Conservation (phyloP, 1,140 invertebrate species). For the Catajapyx aquilonaris region DNA sequence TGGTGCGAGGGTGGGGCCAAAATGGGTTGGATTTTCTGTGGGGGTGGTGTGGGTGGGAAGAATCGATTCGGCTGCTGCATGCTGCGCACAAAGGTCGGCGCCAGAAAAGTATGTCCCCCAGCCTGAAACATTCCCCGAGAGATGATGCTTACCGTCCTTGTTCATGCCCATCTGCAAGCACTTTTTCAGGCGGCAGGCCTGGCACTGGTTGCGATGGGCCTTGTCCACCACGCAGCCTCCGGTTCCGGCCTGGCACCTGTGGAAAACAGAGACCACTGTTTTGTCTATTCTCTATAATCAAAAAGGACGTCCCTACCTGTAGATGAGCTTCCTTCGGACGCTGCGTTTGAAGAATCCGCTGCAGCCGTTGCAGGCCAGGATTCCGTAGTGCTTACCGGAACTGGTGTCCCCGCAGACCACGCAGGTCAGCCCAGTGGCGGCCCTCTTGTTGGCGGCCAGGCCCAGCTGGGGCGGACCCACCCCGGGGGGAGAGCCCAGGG, state of each 20-base stretch:
- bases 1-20: too few relatives aligned
- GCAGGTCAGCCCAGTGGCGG: constrained; percentile 48
- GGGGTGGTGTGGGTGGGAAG: too few relatives aligned
- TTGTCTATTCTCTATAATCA: constrained; percentile 1
- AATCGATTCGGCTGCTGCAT: too few relatives aligned
- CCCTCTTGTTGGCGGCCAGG: constrained; percentile 9
- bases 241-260: constrained; percentile 91
- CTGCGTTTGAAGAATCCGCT: constrained; percentile 97
- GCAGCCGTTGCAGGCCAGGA: constrained; percentile 97
- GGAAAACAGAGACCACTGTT: constrained; percentile 12
- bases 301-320: too few relatives aligned
- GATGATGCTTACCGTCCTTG: constrained; percentile 91
- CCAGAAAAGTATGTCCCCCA: too few relatives aligned
- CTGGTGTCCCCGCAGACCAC: constrained; percentile 93
- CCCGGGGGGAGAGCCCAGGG: neutral
- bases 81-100: too few relatives aligned
- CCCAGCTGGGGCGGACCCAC: constrained; percentile 1
- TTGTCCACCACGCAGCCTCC: constrained; percentile 94
- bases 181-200: constrained; percentile 93
- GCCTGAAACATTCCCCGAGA: too few relatives aligned
- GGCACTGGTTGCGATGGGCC: constrained; percentile 94
- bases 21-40: too few relatives aligned
- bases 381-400: constrained; percentile 94
- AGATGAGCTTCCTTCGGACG: constrained; percentile 88
- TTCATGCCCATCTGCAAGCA: constrained; percentile 99